These are phyloP conservation scores for Carabus problematicus DNA, from an alignment of 2,888 invertebrate species.

Conservation along the genomic window DNA sequence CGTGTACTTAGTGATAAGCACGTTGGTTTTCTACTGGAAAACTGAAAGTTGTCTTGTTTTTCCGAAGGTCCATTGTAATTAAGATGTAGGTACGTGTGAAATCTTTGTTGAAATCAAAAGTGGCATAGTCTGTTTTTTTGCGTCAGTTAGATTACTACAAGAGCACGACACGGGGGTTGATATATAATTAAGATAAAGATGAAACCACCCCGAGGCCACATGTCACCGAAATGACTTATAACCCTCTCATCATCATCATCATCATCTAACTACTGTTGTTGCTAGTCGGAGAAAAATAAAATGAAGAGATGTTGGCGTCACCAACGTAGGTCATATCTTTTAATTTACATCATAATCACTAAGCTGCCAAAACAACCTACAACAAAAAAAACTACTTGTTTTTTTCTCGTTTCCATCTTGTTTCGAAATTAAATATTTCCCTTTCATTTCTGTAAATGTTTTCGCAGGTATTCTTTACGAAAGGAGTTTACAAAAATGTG, in stretches of 20 bases:
- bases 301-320: constrained; percentile 34
- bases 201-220: not conserved
- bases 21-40: too few relatives aligned
- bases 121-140: too few relatives aligned
- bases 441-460: constrained; percentile 4
- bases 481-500: too few relatives aligned
- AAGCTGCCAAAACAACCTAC: not conserved
- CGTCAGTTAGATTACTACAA: too few relatives aligned
- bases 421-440: constrained; percentile 15
- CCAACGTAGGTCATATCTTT: constrained; percentile 36
- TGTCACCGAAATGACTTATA: constrained; percentile 15
- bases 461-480: not conserved
- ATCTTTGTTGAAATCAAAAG: too few relatives aligned
- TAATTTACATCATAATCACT: constrained; percentile 41
- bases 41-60: too few relatives aligned
- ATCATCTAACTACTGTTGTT: not conserved
- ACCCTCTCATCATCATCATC: constrained; percentile 6
- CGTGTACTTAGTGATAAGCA: too few relatives aligned
- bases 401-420: not conserved
- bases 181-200: constrained; percentile 25
- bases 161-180: not conserved
- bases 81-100: too few relatives aligned
- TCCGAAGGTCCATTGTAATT: too few relatives aligned
- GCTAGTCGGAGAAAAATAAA: constrained; percentile 28
- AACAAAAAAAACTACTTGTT: not conserved